Conservation (phyloP, 1,140 invertebrate species). For the Zaprionus davidi region DNA sequence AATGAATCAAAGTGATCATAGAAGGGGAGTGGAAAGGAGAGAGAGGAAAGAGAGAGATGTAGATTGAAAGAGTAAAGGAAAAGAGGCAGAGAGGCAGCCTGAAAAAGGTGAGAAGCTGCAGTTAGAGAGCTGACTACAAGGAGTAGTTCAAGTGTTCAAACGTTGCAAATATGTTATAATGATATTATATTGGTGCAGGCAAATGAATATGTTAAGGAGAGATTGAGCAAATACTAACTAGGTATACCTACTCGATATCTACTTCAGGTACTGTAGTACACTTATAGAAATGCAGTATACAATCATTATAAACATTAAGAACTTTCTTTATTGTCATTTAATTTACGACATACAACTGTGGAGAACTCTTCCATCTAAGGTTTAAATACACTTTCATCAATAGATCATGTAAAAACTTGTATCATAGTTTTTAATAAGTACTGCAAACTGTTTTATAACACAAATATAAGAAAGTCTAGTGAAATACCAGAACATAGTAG, state of each 20-base stretch:
- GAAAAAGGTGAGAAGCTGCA: neutral
- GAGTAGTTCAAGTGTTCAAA: neutral
- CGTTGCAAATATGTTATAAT: neutral
- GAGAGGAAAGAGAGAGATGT: neutral
- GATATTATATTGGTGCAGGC: neutral
- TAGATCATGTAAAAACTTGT: no score
- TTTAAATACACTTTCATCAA: no score
- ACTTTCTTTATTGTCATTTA: fast-evolving
- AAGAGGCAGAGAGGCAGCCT: neutral
- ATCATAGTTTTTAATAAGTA: no score
- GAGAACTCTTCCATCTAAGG: no score
- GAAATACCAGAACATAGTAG: no score
- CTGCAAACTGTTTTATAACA: no score
- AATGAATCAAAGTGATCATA: conserved; percentile 30
- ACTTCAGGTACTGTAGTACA: neutral
- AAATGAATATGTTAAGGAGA: neutral
- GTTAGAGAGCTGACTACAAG: neutral
- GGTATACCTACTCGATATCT: neutral
- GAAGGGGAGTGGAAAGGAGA: neutral
- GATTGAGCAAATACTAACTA: neutral
- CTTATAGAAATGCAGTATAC: neutral
- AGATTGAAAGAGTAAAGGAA: no score
- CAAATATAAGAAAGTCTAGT: no score
- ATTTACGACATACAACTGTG: no score
- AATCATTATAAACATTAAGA: no score